phyloP scores from a whole-genome alignment of 1,140 invertebrate genomes.

The Papilio aristodemus region DNA sequence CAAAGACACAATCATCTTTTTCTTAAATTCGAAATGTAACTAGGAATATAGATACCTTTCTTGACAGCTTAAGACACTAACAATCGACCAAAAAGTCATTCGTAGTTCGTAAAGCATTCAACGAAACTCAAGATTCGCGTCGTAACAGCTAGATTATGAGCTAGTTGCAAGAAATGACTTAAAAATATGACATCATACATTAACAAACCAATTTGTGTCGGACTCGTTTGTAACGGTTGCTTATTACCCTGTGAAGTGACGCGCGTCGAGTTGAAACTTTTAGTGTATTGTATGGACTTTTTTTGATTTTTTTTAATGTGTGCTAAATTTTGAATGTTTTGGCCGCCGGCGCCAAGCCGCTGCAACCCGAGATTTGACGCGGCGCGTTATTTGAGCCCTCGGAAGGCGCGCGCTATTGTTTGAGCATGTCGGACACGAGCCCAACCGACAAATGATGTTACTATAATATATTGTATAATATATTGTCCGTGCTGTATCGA shows the following conservation, averaged over 20 bases:
- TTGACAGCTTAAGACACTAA: too few species aligned
- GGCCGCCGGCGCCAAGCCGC: slow-evolving; percentile 60
- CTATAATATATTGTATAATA: slow-evolving; percentile 36
- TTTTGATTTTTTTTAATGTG: slow-evolving; percentile 54
- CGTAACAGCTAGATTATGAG: not conserved
- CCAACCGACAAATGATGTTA: slow-evolving; percentile 43
- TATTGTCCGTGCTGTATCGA: slow-evolving; percentile 37
- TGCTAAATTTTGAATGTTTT: slow-evolving; percentile 64
- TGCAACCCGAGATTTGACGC: slow-evolving; percentile 69
- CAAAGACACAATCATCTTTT: too few species aligned
- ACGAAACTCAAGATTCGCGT: not conserved
- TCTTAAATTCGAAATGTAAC: too few species aligned
- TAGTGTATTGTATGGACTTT: slow-evolving; percentile 58
- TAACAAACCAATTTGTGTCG: slow-evolving; percentile 34
- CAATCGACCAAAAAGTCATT: not conserved
- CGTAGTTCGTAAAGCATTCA: not conserved
- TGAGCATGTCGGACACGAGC: slow-evolving; percentile 55
- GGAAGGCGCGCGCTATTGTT: slow-evolving; percentile 56
- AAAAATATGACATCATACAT: slow-evolving; percentile 23
- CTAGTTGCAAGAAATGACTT: not conserved
- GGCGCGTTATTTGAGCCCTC: slow-evolving; percentile 68
- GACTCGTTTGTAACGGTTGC: slow-evolving; percentile 59
- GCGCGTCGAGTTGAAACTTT: slow-evolving; percentile 54
- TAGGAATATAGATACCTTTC: too few species aligned
- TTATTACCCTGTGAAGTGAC: slow-evolving; percentile 62